Evolutionary conservation across 35 echinoderm and acorn worm genomes (phyloP), one percentile per base, ranked within the genome.

Genomic region (Patiria miniata): DNA sequence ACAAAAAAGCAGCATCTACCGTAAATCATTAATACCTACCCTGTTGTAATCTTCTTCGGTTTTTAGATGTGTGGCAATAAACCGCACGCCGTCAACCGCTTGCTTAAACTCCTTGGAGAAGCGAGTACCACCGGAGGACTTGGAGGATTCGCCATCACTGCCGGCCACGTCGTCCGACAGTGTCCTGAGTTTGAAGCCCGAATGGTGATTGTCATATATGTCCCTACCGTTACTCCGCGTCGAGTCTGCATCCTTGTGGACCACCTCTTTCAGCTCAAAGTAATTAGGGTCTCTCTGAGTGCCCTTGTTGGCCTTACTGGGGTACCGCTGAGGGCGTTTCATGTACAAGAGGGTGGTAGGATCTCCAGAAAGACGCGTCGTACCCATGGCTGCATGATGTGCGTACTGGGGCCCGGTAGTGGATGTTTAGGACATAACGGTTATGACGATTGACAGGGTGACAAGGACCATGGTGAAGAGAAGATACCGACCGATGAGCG

Each of bases 381-480:
- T 22, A 99, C 96, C 95, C 95, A 97, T 0, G 91, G 91, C 57
- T 85, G 87, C 95, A 97, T 97, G 17, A 68, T 85, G 52, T 97
- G 91, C n/a, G 95, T 97, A 53, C 87, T 89, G 21, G 95, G 91
- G 88, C 69, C 37, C 95, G 81, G 68, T 97, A 93, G 59, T 97
- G 95, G 42, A 97, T 93, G 54, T 97, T 97, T 59, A 97, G 68
- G 36, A 97, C 91, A 97, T 93, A 30, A 97, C 95, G 8, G 95
- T 97, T 30, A 97, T 97, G 14, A 97, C 95, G 84, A 97, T 97
- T 5, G 95, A 97, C 16, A 97, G 79, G 4, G 95, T 90, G 33
- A 99, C 96, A 14, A 99, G 86, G 15, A 99, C 87, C 96, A 99
- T 99, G 7, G 96, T 99, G 77, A 99, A 99, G 28, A 99, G 82